phyloP scores from a whole-genome alignment of 2,797 vertebrate species.

The Clamator glandarius region DNA sequence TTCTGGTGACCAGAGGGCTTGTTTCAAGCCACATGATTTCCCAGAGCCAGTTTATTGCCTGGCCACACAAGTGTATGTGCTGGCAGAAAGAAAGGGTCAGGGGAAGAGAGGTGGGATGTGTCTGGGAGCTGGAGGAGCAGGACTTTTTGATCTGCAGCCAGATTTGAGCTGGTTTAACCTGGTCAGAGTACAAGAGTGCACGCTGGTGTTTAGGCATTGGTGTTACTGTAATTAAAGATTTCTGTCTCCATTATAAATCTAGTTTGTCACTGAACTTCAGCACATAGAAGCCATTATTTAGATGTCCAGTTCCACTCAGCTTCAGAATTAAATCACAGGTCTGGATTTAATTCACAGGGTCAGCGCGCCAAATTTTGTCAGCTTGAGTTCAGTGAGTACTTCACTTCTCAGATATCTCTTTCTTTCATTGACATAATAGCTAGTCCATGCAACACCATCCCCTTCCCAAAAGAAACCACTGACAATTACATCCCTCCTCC shows the following conservation, averaged over 20 bases:
- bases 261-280: not conserved
- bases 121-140: accelerated
- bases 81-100: not conserved
- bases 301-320: not conserved
- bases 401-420: not conserved
- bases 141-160: not conserved
- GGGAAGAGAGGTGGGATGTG: not conserved
- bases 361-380: not conserved
- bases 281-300: not conserved
- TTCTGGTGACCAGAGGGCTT: not conserved
- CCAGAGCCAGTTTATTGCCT: not conserved
- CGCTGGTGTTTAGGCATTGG: not conserved
- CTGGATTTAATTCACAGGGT: not conserved
- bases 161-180: not conserved
- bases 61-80: not conserved
- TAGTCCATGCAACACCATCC: not conserved
- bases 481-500: not conserved
- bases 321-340: not conserved
- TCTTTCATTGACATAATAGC: not conserved
- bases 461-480: not conserved
- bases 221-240: not conserved
- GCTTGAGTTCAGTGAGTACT: not conserved
- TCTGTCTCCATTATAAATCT: not conserved
- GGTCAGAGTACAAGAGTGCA: not conserved
- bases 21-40: not conserved